Percentiles rank a stretch among this genome's conserved stretches.
phyloP scores from a whole-genome alignment of 1,140 invertebrate species.

The Ceratitis capitata region DNA sequence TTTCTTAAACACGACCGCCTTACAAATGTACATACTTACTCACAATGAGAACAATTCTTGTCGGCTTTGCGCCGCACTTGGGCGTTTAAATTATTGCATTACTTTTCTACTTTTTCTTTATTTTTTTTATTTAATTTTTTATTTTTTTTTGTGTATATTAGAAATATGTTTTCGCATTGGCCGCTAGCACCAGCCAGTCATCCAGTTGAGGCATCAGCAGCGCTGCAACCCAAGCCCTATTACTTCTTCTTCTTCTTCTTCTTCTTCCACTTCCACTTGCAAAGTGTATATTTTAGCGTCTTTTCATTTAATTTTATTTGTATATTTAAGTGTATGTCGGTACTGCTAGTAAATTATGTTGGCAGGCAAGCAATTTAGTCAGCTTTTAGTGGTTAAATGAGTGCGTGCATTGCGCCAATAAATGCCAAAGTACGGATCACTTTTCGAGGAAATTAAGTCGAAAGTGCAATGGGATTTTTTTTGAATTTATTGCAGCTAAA shows the following conservation, averaged over 20 bases:
- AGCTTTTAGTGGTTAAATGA: conserved; percentile 29
- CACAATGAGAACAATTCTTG: conserved; percentile 19
- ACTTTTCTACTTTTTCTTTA: not conserved
- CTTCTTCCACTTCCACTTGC: not conserved
- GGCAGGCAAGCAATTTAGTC: conserved; percentile 2
- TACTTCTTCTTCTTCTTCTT: not conserved
- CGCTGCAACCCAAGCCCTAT: not conserved
- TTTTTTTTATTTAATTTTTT: too few relatives aligned
- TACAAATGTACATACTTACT: too few relatives aligned
- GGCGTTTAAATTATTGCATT: conserved; percentile 14
- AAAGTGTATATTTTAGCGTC: not conserved
- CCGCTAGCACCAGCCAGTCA: not conserved
- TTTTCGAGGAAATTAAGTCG: not conserved
- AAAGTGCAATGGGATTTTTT: conserved; percentile 17
- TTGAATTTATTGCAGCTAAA: conserved; percentile 10
- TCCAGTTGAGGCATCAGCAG: not conserved
- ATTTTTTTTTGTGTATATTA: not conserved
- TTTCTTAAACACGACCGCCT: conserved; percentile 34
- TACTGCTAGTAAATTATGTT: conserved; percentile 8
- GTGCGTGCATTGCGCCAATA: conserved; percentile 24
- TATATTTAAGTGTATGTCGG: not conserved
- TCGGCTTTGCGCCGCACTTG: conserved; percentile 15
- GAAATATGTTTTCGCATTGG: conserved; percentile 27
- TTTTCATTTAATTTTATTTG: not conserved
- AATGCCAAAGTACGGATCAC: not conserved